Percentiles rank a stretch among this genome's conserved stretches.
phyloP scores from a whole-genome alignment of 2,113 vertebrate genomes.

The Neodon shergylaensis region DNA sequence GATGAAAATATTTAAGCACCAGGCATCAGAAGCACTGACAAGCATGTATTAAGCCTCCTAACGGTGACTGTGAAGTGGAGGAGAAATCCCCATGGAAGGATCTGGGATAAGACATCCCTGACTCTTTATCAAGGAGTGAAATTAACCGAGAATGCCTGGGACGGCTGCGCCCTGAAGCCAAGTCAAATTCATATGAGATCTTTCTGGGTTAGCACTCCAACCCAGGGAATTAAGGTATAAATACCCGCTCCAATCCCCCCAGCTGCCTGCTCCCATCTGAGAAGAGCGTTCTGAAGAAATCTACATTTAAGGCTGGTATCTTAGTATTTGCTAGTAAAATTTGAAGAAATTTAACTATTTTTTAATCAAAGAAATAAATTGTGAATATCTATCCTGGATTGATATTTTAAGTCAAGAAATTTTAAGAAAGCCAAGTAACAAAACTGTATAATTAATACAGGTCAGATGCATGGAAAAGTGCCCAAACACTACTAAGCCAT shows the following conservation, averaged over 20 bases:
- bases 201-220: constrained; percentile 58
- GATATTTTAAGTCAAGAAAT: constrained; percentile 8
- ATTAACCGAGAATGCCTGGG: constrained; percentile 60
- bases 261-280: constrained; percentile 28
- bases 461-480: neutral
- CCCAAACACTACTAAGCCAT: neutral
- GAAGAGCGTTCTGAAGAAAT: neutral
- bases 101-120: constrained; percentile 51
- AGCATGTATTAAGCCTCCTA: neutral
- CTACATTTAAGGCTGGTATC: neutral
- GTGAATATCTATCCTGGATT: neutral
- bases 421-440: constrained; percentile 39
- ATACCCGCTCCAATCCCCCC: constrained; percentile 31
- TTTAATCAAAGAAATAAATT: neutral
- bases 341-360: neutral
- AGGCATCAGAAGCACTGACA: neutral
- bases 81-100: constrained; percentile 43
- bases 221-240: constrained; percentile 52
- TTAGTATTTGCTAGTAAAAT: neutral
- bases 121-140: constrained; percentile 64
- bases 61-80: neutral
- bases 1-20: neutral
- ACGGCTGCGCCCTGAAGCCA: constrained; percentile 45
- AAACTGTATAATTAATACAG: neutral
- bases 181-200: constrained; percentile 57